Conservation (phyloP, 2,888 invertebrate species). For the Exephanes ischioxanthus region DNA sequence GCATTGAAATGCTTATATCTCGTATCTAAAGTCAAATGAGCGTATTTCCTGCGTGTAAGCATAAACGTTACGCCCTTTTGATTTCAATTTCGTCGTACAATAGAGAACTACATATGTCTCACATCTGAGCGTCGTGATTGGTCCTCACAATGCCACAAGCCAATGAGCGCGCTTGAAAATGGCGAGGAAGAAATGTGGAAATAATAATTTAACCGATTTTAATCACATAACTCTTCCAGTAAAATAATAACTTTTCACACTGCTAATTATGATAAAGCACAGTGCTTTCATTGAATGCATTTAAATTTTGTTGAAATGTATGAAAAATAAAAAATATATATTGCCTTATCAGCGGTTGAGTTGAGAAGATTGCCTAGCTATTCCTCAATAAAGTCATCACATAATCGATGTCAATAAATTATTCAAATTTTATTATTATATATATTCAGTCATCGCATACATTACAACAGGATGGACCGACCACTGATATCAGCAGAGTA, state of each 20-base stretch:
- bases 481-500: constrained; percentile 82
- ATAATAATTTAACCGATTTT: too few relatives aligned
- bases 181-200: too few relatives aligned
- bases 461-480: constrained; percentile 58
- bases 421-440: constrained; percentile 61
- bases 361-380: not conserved
- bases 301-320: not conserved
- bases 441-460: constrained; percentile 66
- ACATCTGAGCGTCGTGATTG: not conserved
- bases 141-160: not conserved
- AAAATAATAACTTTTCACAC: not conserved
- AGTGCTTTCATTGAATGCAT: not conserved
- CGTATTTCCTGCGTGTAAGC: not conserved
- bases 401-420: constrained; percentile 45
- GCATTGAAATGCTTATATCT: not conserved
- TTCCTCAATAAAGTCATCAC: not conserved
- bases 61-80: constrained; percentile 1
- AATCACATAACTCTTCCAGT: not conserved
- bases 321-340: not conserved
- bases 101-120: not conserved
- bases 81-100: not conserved
- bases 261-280: not conserved
- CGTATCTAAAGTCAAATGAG: not conserved
- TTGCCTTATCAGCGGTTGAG: not conserved
- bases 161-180: too few relatives aligned